Conservation (phyloP, 2,113 vertebrate genomes). For the Psammodynastes pulverulentus region DNA sequence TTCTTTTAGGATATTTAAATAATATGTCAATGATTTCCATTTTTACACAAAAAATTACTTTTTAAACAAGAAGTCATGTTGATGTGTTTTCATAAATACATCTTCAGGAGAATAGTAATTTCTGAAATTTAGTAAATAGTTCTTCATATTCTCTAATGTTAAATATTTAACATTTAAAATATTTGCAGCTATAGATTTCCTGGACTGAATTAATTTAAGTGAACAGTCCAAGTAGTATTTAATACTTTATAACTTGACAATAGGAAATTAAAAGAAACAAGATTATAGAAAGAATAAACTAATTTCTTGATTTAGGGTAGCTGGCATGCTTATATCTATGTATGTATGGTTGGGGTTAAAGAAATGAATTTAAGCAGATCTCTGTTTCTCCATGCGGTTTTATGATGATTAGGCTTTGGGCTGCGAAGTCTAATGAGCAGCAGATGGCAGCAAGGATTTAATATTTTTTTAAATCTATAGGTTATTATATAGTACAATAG, state of each 20-base stretch:
- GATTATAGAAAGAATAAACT: neutral
- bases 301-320: neutral
- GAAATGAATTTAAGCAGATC: neutral
- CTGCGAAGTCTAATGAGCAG: neutral
- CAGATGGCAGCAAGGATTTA: neutral
- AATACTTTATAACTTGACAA: slow-evolving; percentile 8
- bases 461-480: neutral
- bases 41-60: slow-evolving; percentile 42
- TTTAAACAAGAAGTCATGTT: slow-evolving; percentile 15
- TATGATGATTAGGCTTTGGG: neutral
- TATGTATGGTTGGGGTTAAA: neutral
- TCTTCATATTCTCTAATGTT: neutral
- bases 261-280: neutral
- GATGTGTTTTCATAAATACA: slow-evolving; percentile 28
- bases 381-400: neutral
- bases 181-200: neutral
- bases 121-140: neutral
- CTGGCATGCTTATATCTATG: neutral
- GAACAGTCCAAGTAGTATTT: neutral
- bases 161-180: neutral
- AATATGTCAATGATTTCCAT: slow-evolving; percentile 31
- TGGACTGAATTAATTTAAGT: slow-evolving; percentile 11
- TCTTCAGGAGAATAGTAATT: neutral
- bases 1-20: slow-evolving; percentile 31
- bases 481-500: neutral